Percentiles rank a stretch among this genome's conserved stretches.
Evolutionary conservation across 1,140 invertebrate species (phyloP).

Genomic region (Anadara kagoshimensis): DNA sequence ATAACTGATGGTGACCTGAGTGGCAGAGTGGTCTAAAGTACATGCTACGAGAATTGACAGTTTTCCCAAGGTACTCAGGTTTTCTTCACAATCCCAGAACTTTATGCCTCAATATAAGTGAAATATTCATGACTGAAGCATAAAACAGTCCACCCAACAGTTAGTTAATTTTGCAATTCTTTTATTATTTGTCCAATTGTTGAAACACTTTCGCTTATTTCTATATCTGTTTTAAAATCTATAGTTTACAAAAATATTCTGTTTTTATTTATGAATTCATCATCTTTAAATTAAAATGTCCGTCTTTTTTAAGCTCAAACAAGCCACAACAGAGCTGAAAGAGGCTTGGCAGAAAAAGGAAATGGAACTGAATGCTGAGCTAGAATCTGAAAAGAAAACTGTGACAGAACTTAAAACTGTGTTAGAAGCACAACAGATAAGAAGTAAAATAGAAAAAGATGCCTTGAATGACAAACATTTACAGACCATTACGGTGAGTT

Average conservation of each 20-base stretch:
- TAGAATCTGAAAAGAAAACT: conserved; percentile 51
- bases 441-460: conserved; percentile 56
- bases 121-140: too few species aligned
- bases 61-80: not conserved
- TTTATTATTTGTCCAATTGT: too few species aligned
- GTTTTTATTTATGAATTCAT: too few species aligned
- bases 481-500: conserved; percentile 57
- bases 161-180: too few species aligned
- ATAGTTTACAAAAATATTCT: too few species aligned
- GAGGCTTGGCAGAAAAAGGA: conserved; percentile 47
- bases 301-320: conserved; percentile 41
- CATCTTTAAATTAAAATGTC: conserved; percentile 1
- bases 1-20: too few species aligned
- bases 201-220: too few species aligned
- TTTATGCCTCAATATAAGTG: not conserved
- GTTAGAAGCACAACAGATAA: conserved; percentile 56
- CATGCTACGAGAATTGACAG: too few species aligned
- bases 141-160: too few species aligned
- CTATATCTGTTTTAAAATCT: too few species aligned
- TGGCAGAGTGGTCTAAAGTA: too few species aligned
- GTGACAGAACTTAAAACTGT: conserved; percentile 51
- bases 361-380: conserved; percentile 53
- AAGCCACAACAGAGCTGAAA: conserved; percentile 41
- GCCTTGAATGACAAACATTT: conserved; percentile 55
- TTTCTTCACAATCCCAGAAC: not conserved